phyloP scores from a whole-genome alignment of 2,113 vertebrate genomes.

The Sakesphorus luctuosus region DNA sequence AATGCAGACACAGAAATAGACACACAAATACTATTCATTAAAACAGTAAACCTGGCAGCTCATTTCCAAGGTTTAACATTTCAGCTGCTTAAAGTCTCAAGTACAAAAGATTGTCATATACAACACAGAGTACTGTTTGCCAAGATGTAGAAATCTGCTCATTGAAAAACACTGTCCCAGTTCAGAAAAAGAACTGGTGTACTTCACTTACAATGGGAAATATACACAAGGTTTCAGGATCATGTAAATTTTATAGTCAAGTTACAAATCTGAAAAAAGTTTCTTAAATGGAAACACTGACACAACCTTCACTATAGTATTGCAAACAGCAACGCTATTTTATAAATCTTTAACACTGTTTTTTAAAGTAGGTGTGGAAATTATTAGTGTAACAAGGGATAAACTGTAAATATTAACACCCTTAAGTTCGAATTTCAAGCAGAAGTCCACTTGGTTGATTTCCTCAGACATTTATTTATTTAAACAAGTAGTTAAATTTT shows the following conservation, averaged over 20 bases:
- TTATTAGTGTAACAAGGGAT: slow-evolving; percentile 54
- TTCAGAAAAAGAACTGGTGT: slow-evolving; percentile 48
- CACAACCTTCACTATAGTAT: slow-evolving; percentile 87
- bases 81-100: slow-evolving; percentile 38
- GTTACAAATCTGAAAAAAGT: slow-evolving; percentile 80
- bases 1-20: slow-evolving; percentile 57
- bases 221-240: slow-evolving; percentile 80
- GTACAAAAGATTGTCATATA: neutral
- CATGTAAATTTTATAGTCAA: slow-evolving; percentile 80
- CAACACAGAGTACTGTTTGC: neutral
- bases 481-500: slow-evolving; percentile 1
- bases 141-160: neutral
- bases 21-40: slow-evolving; percentile 51
- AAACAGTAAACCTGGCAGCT: slow-evolving; percentile 30
- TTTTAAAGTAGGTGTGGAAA: slow-evolving; percentile 42
- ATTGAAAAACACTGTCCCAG: slow-evolving; percentile 46
- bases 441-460: slow-evolving; percentile 47
- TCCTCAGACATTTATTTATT: slow-evolving; percentile 15
- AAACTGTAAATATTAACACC: slow-evolving; percentile 15
- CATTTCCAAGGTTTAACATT: neutral
- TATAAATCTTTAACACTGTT: slow-evolving; percentile 47
- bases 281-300: slow-evolving; percentile 84
- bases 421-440: slow-evolving; percentile 60
- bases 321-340: slow-evolving; percentile 82
- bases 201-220: slow-evolving; percentile 62